Percentiles rank a stretch among this genome's conserved stretches.
phyloP scores from a whole-genome alignment of 1,140 invertebrate genomes.

The Papilio polyxenes region DNA sequence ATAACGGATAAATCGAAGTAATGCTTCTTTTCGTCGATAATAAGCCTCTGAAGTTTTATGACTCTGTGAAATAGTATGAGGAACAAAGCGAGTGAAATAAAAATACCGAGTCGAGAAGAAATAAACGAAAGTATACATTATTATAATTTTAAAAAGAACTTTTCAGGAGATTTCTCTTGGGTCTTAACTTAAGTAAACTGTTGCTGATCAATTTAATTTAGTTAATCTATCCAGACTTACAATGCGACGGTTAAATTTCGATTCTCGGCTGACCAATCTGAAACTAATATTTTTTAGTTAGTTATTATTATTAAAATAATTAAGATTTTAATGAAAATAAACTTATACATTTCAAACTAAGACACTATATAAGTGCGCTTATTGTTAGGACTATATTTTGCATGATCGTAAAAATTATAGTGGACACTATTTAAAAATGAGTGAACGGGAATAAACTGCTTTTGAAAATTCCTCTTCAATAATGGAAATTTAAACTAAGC shows the following conservation, averaged over 20 bases:
- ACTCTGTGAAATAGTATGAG: conserved; percentile 52
- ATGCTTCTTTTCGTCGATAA: conserved; percentile 9
- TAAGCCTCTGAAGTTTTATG: conserved; percentile 47
- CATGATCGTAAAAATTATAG: conserved; percentile 4
- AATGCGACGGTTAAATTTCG: neutral
- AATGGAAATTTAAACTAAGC: conserved; percentile 47
- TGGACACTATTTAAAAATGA: conserved; percentile 42
- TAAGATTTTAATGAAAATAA: too few species aligned
- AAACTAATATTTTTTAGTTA: neutral
- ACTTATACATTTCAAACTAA: neutral
- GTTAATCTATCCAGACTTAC: neutral
- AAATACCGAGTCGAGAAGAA: conserved; percentile 67
- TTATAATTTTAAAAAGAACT: conserved; percentile 67
- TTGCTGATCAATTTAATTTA: neutral
- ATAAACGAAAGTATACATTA: conserved; percentile 79
- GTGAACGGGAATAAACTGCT: conserved; percentile 45
- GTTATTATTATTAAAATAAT: too few species aligned
- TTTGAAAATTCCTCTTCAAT: conserved; percentile 41
- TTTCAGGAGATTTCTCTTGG: conserved; percentile 49
- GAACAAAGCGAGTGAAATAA: conserved; percentile 67
- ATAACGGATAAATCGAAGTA: neutral
- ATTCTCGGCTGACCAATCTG: neutral
- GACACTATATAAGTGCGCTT: neutral
- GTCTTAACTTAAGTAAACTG: conserved; percentile 18
- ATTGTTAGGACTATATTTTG: neutral